A percentile compares a stretch with the other conserved stretches of the same genome.
Conservation (phyloP, 1,140 invertebrate species). For the Penaeus indicus region DNA sequence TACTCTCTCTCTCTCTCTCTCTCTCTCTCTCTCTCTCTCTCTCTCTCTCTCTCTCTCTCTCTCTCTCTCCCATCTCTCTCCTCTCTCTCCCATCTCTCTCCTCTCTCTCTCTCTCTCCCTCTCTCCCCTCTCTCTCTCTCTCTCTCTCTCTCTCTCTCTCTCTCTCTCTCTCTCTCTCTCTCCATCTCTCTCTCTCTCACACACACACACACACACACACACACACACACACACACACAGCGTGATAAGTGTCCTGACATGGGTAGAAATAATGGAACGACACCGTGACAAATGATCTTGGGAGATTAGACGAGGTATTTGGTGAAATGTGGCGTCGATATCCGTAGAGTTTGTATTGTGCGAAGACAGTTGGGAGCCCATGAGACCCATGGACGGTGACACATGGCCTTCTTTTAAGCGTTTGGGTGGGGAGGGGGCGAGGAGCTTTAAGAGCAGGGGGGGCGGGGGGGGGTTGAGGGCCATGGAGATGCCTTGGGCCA, state of each 20-base stretch:
- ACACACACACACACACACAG: conserved; percentile 40
- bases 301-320: too few relatives aligned
- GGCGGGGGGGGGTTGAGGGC: too few relatives aligned
- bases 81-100: background rate
- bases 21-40: background rate
- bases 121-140: background rate
- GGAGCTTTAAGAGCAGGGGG: too few relatives aligned
- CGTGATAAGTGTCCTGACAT: too few relatives aligned
- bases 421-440: too few relatives aligned
- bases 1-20: background rate
- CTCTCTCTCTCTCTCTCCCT: background rate
- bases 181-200: background rate
- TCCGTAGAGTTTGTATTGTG: too few relatives aligned
- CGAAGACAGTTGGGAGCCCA: too few relatives aligned
- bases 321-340: too few relatives aligned
- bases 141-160: too few relatives aligned
- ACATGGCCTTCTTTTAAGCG: too few relatives aligned
- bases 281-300: background rate
- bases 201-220: conserved; percentile 33
- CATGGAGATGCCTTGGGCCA: too few relatives aligned
- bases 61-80: conserved; percentile 27
- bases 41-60: conserved; percentile 46
- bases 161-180: background rate
- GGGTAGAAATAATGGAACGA: background rate
- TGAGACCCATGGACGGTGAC: too few relatives aligned